Conservation (phyloP, 2,113 vertebrate genomes). For the Stigmatopora argus region DNA sequence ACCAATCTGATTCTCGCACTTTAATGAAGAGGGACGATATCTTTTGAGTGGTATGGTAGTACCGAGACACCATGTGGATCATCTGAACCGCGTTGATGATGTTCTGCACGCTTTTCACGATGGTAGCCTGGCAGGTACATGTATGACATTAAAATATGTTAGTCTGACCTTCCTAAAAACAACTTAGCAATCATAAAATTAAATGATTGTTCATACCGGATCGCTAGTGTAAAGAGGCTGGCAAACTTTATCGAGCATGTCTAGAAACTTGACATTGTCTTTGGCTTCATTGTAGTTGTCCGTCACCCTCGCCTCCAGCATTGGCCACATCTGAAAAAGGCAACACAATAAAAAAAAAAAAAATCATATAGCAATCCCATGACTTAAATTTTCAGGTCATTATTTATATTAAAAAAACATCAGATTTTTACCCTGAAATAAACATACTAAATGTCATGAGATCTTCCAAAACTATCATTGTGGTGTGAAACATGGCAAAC, state of each 20-base stretch:
- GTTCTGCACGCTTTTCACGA: slow-evolving; percentile 74
- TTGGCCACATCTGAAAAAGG: slow-evolving; percentile 70
- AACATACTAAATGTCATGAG: too few species aligned
- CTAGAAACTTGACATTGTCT: slow-evolving; percentile 80
- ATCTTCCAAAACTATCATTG: too few species aligned
- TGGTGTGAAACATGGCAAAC: too few species aligned
- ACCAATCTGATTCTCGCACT: slow-evolving; percentile 51
- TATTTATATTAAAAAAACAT: too few species aligned
- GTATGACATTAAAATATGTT: background rate
- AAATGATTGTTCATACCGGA: slow-evolving; percentile 57
- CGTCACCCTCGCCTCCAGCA: slow-evolving; percentile 76
- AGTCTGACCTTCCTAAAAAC: background rate
- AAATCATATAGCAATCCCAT: background rate
- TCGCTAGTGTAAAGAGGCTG: slow-evolving; percentile 77
- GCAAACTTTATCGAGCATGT: slow-evolving; percentile 75
- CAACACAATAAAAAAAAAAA: background rate
- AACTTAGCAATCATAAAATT: background rate
- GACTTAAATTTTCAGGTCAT: too few species aligned
- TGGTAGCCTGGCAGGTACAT: slow-evolving; percentile 64
- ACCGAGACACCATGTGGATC: slow-evolving; percentile 75
- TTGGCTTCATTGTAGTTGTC: slow-evolving; percentile 79
- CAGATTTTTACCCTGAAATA: too few species aligned
- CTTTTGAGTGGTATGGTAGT: slow-evolving; percentile 77
- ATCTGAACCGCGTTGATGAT: slow-evolving; percentile 74
- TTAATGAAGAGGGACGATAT: slow-evolving; percentile 79